phyloP scores from a whole-genome alignment of 1,140 invertebrate genomes.

The Stenopsyche tienmushanensis region DNA sequence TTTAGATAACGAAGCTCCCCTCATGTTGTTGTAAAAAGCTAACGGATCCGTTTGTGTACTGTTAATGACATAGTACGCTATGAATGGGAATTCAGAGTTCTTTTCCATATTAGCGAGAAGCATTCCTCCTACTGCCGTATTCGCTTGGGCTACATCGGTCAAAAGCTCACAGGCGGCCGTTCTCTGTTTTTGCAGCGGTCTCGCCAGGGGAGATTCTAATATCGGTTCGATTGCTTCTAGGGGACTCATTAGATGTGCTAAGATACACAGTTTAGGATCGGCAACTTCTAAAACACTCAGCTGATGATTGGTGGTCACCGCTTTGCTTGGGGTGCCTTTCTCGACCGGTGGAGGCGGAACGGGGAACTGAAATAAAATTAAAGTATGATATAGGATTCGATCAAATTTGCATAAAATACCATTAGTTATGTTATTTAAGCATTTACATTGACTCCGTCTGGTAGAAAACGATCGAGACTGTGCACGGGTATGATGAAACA shows the following conservation, averaged over 20 bases:
- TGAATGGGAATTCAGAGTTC: slow-evolving; percentile 87
- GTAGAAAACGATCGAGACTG: slow-evolving; percentile 79
- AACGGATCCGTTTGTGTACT: slow-evolving; percentile 79
- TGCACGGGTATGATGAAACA: slow-evolving; percentile 89
- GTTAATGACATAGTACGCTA: slow-evolving; percentile 87
- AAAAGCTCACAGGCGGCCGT: slow-evolving; percentile 75
- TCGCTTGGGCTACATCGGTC: slow-evolving; percentile 69
- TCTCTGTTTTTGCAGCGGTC: slow-evolving; percentile 74
- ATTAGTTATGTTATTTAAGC: background rate
- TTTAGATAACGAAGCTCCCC: slow-evolving; percentile 75
- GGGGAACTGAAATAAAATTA: slow-evolving; percentile 48
- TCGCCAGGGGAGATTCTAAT: slow-evolving; percentile 76
- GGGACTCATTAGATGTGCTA: slow-evolving; percentile 86
- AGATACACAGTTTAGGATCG: slow-evolving; percentile 82
- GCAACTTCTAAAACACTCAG: slow-evolving; percentile 80
- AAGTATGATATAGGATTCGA: background rate
- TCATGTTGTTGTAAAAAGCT: slow-evolving; percentile 79
- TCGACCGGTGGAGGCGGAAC: slow-evolving; percentile 58
- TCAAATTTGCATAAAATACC: background rate
- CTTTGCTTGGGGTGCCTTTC: slow-evolving; percentile 58
- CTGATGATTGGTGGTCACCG: slow-evolving; percentile 46
- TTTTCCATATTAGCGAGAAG: slow-evolving; percentile 85
- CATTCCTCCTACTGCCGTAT: slow-evolving; percentile 75
- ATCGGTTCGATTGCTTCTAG: slow-evolving; percentile 79
- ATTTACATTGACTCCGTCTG: slow-evolving; percentile 81